These are phyloP conservation scores for Drosophila ironensis DNA, from an alignment of 1,140 invertebrate species.

Conservation along the genomic window DNA sequence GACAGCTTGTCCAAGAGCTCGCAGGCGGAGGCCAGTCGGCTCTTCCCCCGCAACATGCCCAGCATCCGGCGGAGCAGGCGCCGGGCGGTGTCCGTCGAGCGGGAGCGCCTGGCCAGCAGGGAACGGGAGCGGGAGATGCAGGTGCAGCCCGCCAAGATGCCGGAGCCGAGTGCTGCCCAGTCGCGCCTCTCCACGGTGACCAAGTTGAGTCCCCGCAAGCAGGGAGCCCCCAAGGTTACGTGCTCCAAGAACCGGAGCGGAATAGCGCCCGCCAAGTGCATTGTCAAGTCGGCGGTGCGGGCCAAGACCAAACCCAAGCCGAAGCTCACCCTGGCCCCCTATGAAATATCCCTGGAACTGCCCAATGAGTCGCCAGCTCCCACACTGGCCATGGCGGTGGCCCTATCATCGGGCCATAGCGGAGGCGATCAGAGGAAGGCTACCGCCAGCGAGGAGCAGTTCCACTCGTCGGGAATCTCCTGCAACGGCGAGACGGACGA, in stretches of 20 bases:
- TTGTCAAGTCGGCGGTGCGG: constrained; percentile 52
- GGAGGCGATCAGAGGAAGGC: constrained; percentile 46
- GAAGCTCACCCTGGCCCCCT: constrained; percentile 53
- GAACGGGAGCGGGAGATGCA: constrained; percentile 1
- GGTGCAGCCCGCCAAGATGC: constrained; percentile 25
- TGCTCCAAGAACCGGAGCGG: constrained; percentile 55
- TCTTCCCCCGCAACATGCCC: constrained; percentile 79
- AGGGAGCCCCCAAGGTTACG: constrained; percentile 16
- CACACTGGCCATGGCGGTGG: constrained; percentile 53
- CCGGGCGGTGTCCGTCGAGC: constrained; percentile 38
- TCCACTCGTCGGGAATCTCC: constrained; percentile 78
- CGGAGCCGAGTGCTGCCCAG: constrained; percentile 21
- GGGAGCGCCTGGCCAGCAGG: constrained; percentile 18
- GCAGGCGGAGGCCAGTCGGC: constrained; percentile 62
- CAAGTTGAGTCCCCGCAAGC: constrained; percentile 57
- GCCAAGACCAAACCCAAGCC: constrained; percentile 57
- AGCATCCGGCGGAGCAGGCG: constrained; percentile 71
- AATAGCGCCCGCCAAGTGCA: constrained; percentile 8
- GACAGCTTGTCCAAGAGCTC: constrained; percentile 63
- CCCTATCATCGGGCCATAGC: constrained; percentile 40
- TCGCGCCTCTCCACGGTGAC: constrained; percentile 60
- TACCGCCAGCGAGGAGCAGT: constrained; percentile 66
- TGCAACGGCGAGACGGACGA: constrained; percentile 69
- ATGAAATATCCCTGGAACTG: constrained; percentile 57
- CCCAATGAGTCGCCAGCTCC: constrained; percentile 36